Evolutionary conservation across 2,113 vertebrate genomes (phyloP).

Genomic region (Menura novaehollandiae): DNA sequence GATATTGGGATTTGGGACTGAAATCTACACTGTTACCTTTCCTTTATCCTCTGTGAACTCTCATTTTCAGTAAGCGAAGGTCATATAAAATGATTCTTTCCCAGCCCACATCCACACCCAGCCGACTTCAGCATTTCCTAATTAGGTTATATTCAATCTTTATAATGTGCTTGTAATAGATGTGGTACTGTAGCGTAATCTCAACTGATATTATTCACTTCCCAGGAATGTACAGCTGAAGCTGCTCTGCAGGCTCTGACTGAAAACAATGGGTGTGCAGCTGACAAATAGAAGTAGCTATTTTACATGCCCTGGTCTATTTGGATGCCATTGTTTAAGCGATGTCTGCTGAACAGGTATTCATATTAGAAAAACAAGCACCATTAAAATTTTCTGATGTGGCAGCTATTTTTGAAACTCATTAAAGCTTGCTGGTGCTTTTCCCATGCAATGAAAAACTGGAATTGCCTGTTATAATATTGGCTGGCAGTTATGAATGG

Average conservation of each 20-base stretch:
- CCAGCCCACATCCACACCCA: conserved; percentile 59
- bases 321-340: conserved; percentile 56
- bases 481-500: conserved; percentile 56
- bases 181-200: conserved; percentile 76
- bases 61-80: conserved; percentile 11
- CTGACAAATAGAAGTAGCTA: conserved; percentile 61
- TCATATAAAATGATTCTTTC: conserved; percentile 32
- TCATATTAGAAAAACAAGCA: conserved; percentile 48
- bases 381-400: conserved; percentile 51
- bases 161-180: conserved; percentile 71
- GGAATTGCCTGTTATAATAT: conserved; percentile 56
- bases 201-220: conserved; percentile 79
- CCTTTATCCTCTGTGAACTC: conserved; percentile 25
- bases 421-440: conserved; percentile 34
- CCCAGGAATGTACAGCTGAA: conserved; percentile 76
- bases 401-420: conserved; percentile 57
- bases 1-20: background rate
- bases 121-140: conserved; percentile 75
- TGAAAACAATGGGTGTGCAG: conserved; percentile 69
- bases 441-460: conserved; percentile 58
- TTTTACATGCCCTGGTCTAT: conserved; percentile 45
- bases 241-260: conserved; percentile 59
- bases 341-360: conserved; percentile 61
- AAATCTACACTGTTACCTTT: conserved; percentile 33
- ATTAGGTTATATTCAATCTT: conserved; percentile 78